phyloP scores from a whole-genome alignment of 1,140 invertebrate genomes.

The Bombus pascuorum region DNA sequence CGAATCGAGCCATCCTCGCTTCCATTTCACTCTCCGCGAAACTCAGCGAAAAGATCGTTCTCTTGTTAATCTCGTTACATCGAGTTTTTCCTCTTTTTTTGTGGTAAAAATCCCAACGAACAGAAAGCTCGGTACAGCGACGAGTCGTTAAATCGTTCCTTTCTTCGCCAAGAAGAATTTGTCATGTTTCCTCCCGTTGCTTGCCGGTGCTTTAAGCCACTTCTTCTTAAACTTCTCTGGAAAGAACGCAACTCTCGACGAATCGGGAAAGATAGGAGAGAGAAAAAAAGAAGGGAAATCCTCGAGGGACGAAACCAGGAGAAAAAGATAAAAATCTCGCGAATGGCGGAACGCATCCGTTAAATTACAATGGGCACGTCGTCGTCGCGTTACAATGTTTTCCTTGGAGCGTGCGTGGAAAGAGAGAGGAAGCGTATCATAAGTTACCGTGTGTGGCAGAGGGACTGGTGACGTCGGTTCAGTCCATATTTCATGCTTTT shows the following conservation, averaged over 20 bases:
- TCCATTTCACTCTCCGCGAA: background rate
- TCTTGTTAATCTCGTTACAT: conserved; percentile 40
- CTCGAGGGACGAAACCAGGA: background rate
- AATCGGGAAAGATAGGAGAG: background rate
- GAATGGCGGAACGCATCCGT: conserved; percentile 42
- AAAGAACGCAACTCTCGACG: conserved; percentile 17
- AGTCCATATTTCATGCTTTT: conserved; percentile 82
- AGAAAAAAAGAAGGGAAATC: background rate
- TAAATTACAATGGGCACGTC: conserved; percentile 64
- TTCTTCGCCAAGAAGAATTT: conserved; percentile 1
- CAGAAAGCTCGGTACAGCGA: background rate
- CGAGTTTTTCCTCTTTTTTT: background rate
- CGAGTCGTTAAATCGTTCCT: conserved; percentile 35
- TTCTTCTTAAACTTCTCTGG: conserved; percentile 30
- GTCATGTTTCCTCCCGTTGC: conserved; percentile 46
- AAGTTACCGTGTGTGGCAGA: conserved; percentile 74
- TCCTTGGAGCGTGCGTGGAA: conserved; percentile 58
- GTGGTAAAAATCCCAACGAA: background rate
- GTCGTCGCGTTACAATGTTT: conserved; percentile 56
- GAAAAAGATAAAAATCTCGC: conserved; percentile 32
- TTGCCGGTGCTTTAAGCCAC: background rate
- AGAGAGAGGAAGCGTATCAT: conserved; percentile 76
- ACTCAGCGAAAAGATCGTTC: background rate
- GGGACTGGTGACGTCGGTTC: conserved; percentile 74
- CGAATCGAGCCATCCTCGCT: background rate